Conservation (phyloP, 2,888 invertebrate genomes). For the Ypsolopha sequella region DNA sequence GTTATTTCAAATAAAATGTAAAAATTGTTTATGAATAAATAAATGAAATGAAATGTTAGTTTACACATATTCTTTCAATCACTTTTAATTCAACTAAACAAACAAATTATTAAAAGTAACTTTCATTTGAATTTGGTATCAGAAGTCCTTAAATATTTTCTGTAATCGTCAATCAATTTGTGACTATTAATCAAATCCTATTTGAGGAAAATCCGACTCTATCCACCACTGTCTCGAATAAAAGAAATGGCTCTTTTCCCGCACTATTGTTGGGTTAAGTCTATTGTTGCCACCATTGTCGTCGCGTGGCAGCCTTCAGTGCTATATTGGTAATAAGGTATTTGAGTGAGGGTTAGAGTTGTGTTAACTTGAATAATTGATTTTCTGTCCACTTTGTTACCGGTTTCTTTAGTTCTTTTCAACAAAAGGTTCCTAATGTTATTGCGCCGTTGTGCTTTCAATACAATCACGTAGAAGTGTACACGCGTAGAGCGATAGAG, state of each 20-base stretch:
- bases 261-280: constrained; percentile 3
- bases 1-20: too few relatives aligned
- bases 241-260: constrained; percentile 4
- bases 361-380: constrained; percentile 1
- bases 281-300: constrained; percentile 1
- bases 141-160: neutral
- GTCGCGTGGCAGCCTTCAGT: neutral
- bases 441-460: neutral
- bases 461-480: too few relatives aligned
- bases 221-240: constrained; percentile 1
- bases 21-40: too few relatives aligned
- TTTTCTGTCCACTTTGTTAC: neutral
- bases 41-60: too few relatives aligned
- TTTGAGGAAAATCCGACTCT: constrained; percentile 1
- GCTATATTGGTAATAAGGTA: neutral
- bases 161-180: neutral
- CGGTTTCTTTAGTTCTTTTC: neutral
- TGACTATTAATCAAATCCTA: constrained; percentile 2
- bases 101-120: too few relatives aligned
- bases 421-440: neutral
- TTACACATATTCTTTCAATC: too few relatives aligned
- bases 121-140: too few relatives aligned
- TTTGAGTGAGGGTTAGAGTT: neutral
- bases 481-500: too few relatives aligned
- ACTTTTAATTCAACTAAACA: too few relatives aligned